Evolutionary conservation across 2,797 vertebrate species (phyloP).

Genomic region (Ceyx erithaca): DNA sequence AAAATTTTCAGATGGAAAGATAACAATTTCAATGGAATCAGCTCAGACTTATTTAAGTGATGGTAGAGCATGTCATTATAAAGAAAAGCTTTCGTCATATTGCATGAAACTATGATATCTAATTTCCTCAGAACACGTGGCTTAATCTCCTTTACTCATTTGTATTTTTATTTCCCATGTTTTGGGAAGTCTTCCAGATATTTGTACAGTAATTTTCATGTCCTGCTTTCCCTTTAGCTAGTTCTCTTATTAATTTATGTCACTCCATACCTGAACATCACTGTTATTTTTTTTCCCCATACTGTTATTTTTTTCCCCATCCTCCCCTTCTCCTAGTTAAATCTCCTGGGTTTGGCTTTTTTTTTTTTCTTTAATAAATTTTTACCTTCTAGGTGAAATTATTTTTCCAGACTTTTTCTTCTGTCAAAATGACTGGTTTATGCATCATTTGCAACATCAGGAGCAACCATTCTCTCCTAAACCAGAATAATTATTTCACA

Average conservation of each 20-base stretch:
- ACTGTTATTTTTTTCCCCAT: neutral
- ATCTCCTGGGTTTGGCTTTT: neutral
- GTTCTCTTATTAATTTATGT: neutral
- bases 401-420: neutral
- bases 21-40: neutral
- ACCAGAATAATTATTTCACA: neutral
- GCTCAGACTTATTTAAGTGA: conserved; percentile 22
- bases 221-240: neutral
- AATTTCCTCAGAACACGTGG: neutral
- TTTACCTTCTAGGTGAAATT: neutral
- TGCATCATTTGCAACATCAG: neutral
- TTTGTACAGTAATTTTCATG: neutral
- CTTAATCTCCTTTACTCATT: neutral
- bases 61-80: neutral
- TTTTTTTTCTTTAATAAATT: neutral
- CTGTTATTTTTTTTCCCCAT: neutral
- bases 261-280: neutral
- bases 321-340: neutral
- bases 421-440: neutral
- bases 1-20: neutral
- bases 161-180: neutral
- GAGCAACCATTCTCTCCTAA: neutral
- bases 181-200: neutral
- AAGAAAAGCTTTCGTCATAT: conserved; percentile 33
- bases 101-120: neutral